These are phyloP conservation scores for Lasioglossum albipes DNA, from an alignment of 1,140 invertebrate genomes.

Conservation along the genomic window DNA sequence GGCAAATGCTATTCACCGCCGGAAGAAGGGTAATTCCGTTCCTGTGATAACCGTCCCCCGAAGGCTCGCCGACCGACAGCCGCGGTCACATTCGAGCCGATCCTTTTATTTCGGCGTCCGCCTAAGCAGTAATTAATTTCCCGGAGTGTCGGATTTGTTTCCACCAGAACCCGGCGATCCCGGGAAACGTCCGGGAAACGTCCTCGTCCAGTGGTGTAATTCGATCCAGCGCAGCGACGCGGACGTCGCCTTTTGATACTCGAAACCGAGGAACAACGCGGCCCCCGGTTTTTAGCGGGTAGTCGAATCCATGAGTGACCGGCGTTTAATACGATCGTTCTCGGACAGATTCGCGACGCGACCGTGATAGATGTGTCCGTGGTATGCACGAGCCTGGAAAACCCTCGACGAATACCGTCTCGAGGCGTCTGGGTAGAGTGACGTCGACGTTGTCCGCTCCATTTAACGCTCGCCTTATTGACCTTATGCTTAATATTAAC, in stretches of 20 bases:
- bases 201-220: no score
- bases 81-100: neutral
- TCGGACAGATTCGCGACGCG: no score
- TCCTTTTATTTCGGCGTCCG: neutral
- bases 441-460: constrained; percentile 11
- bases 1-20: neutral
- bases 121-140: neutral
- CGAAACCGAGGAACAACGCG: no score
- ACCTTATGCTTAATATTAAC: constrained; percentile 48
- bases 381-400: no score
- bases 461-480: constrained; percentile 44
- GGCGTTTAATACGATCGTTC: no score
- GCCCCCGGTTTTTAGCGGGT: no score
- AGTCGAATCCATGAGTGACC: no score
- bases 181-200: no score
- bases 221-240: no score
- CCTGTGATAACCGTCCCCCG: neutral
- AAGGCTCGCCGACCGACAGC: neutral
- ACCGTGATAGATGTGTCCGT: neutral
- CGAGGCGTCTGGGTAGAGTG: neutral
- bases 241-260: no score
- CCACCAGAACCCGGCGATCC: no score
- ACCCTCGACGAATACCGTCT: neutral
- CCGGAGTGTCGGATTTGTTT: neutral
- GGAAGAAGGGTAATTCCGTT: neutral